Percentiles rank a stretch among this genome's conserved stretches.
Evolutionary conservation across 2,113 vertebrate genomes (phyloP).

Genomic region (Melanerpes aurifrons): DNA sequence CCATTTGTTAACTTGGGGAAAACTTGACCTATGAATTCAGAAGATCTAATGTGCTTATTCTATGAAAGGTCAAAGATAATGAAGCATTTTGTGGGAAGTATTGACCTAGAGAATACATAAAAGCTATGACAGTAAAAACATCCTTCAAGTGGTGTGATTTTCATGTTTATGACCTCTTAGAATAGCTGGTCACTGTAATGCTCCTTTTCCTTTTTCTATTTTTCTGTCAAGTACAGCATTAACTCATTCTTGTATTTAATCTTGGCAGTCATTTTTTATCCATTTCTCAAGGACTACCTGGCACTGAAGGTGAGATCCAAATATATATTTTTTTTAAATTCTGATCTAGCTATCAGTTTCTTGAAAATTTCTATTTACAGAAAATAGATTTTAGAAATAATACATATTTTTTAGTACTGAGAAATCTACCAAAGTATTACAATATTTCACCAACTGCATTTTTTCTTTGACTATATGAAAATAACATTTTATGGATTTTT

Average conservation of each 20-base stretch:
- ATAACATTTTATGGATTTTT: not conserved
- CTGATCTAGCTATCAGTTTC: not conserved
- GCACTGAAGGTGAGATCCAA: not conserved
- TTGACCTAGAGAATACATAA: not conserved
- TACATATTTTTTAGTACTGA: not conserved
- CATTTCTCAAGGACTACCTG: not conserved
- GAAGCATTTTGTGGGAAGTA: not conserved
- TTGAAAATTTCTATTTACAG: not conserved
- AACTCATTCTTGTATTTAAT: not conserved
- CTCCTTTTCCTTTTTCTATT: not conserved
- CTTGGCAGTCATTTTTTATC: not conserved
- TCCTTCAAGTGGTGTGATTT: not conserved
- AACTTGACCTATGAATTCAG: not conserved
- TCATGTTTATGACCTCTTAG: not conserved
- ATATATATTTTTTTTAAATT: not conserved
- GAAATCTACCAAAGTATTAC: not conserved
- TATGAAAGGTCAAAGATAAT: not conserved
- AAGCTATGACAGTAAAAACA: not conserved
- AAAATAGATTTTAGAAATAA: not conserved
- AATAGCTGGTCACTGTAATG: not conserved
- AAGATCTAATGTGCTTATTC: not conserved
- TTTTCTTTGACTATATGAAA: not conserved
- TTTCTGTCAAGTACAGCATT: not conserved
- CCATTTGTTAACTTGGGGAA: too few relatives aligned
- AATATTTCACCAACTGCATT: not conserved